Evolutionary conservation across 2,113 vertebrate genomes (phyloP), one percentile per base, ranked within the genome.

Genomic region (Onychostoma macrolepis): DNA sequence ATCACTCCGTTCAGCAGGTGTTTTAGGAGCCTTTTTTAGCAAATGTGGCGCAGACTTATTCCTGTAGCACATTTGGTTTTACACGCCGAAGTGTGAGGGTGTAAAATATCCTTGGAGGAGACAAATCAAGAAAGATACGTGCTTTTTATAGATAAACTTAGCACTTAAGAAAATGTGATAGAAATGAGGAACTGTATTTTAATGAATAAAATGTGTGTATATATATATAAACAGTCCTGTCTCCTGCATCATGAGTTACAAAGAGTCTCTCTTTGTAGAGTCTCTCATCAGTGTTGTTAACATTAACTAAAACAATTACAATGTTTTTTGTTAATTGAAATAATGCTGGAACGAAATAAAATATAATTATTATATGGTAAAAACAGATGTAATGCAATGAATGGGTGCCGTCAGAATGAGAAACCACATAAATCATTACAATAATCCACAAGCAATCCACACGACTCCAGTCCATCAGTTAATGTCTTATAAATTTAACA

Each of bases 11-110:
- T 69, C 19, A 3, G 63, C 80, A 50, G 80, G 80, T 83, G 63
- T 83, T 71, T 83, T 4, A 50, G 43, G 63, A 71, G 81, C 28
- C 6, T 19, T 71, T 71, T 69, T 71, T 71, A 83, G 63, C 78
- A 41, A 38, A 80, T 7, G 3, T 2, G 33, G 15, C 3, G 3
- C 33, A 7, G 50, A 26, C n/a, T 69, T 28, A 21, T 26, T 83
- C 15, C 41, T 69, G 26, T 33, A 24, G 26, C 26, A 4, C 26
- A 48, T 33, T 19, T 53, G 45, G 28, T 48, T 83, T 83, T 69
- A 83, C 65, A 71, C 28, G 2, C 63, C 3, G 28, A 69, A 83
- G 81, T 69, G 81, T 50, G 65, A 83, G 41, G 10, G 17, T 83
- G 80, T 33, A 50, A 83, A 69, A 45, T 43, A 33, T 71, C 63